These are phyloP conservation scores for Alces alces DNA, from an alignment of 2,113 vertebrate species.

Conservation along the genomic window DNA sequence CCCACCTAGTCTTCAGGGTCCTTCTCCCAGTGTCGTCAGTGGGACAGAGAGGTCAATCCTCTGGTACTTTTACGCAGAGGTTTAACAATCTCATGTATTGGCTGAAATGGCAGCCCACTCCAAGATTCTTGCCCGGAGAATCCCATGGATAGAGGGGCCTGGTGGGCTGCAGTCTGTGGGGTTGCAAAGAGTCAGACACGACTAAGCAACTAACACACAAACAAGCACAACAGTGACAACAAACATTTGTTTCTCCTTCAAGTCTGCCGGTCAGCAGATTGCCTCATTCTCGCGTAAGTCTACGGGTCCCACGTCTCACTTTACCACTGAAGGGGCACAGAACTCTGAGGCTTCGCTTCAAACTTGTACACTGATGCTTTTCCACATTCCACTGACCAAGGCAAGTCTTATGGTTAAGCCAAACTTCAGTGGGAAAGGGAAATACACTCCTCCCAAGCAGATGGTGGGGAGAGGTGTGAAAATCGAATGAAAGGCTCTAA, in stretches of 20 bases:
- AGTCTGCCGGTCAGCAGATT: too few species aligned
- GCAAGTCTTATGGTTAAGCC: background rate
- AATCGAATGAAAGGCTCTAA: background rate
- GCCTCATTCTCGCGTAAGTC: background rate
- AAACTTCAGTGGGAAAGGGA: background rate
- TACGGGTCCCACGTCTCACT: background rate
- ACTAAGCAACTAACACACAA: background rate
- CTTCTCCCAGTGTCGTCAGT: background rate
- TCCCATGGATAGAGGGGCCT: background rate
- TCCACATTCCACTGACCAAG: background rate
- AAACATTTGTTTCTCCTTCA: background rate
- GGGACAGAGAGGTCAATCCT: background rate
- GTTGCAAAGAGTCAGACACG: background rate
- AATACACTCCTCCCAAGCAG: background rate
- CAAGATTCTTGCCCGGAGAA: background rate
- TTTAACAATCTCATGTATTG: background rate
- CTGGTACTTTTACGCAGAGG: background rate
- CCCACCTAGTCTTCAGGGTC: background rate
- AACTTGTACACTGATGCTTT: background rate
- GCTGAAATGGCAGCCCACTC: background rate
- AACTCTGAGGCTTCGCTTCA: background rate
- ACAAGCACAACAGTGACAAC: background rate
- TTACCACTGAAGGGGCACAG: background rate
- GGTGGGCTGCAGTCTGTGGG: background rate
- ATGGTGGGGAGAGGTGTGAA: too few species aligned